Evolutionary conservation across 2,113 vertebrate genomes (phyloP).

Genomic region (Hipposideros armiger): DNA sequence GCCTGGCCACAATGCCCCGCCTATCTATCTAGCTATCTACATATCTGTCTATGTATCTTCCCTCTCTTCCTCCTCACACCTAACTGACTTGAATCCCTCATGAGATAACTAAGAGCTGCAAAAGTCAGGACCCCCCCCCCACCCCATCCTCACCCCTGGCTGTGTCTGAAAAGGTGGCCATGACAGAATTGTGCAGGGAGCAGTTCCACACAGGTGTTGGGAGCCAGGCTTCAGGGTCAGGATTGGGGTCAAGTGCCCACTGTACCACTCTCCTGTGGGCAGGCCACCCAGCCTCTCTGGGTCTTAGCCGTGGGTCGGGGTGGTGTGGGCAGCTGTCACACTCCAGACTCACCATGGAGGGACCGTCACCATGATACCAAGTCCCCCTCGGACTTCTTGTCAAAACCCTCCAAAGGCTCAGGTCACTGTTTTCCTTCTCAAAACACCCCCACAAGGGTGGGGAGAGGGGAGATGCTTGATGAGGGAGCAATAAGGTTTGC

Average conservation of each 20-base stretch:
- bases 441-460: neutral
- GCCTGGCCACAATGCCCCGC: fast-evolving
- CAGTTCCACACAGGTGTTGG: fast-evolving
- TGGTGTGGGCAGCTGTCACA: fast-evolving
- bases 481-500: fast-evolving
- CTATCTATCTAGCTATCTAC: no score
- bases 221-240: neutral
- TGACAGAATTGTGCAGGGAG: fast-evolving
- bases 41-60: no score
- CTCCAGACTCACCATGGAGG: fast-evolving
- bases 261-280: fast-evolving
- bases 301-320: neutral
- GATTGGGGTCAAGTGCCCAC: no score
- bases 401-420: neutral
- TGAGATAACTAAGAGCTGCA: neutral
- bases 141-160: neutral
- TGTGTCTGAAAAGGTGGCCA: fast-evolving
- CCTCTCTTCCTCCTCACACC: neutral
- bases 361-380: fast-evolving
- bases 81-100: neutral
- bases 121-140: fast-evolving
- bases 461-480: fast-evolving
- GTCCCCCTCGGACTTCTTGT: neutral
- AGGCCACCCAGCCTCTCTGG: neutral
- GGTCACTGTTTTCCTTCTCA: neutral